A percentile compares a stretch with the other conserved stretches of the same genome.
These are phyloP conservation scores for Ramphastos sulfuratus DNA, from an alignment of 2,113 vertebrate species.

Conservation along the genomic window DNA sequence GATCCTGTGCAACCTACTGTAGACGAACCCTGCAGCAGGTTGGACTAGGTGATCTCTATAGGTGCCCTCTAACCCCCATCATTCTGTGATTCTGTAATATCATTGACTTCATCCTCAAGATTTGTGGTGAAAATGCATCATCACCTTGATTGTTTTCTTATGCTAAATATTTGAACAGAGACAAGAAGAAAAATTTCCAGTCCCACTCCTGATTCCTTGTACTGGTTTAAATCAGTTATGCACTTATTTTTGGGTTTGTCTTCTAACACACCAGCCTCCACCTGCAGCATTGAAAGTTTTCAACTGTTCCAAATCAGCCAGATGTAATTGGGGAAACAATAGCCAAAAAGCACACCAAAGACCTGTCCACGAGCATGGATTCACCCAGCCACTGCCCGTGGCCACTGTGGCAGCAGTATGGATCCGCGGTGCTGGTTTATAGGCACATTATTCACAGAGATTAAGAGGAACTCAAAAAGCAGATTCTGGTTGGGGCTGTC, in stretches of 20 bases:
- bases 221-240: neutral
- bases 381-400: neutral
- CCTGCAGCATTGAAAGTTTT: neutral
- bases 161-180: neutral
- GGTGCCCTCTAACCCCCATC: too few relatives aligned
- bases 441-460: neutral
- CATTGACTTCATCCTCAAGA: neutral
- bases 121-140: neutral
- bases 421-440: neutral
- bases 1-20: too few relatives aligned
- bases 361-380: rapidly evolving
- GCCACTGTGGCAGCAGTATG: neutral
- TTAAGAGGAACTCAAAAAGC: neutral
- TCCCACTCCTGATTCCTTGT: neutral
- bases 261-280: neutral
- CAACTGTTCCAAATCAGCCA: neutral
- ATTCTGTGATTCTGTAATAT: neutral
- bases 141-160: neutral
- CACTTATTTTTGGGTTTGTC: neutral
- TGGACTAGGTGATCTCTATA: too few relatives aligned
- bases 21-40: too few relatives aligned
- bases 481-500: neutral
- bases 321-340: rapidly evolving
- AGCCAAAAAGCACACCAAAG: neutral
- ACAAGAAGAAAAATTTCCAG: neutral